Evolutionary conservation across 2,797 vertebrate species (phyloP).

Genomic region (Gymnothorax reevesii): DNA sequence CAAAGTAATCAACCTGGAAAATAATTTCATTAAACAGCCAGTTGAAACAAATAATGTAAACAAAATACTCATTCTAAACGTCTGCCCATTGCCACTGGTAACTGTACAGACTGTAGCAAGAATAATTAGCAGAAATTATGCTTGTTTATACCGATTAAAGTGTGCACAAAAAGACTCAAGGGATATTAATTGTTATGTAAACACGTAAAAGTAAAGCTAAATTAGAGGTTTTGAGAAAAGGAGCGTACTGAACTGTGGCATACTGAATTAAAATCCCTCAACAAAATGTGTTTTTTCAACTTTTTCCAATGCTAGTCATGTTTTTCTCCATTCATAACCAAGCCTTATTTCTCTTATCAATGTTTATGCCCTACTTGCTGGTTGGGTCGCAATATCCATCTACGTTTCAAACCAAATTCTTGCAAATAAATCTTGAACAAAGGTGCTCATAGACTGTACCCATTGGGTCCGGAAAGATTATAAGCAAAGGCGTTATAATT

Average conservation of each 20-base stretch:
- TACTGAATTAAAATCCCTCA: background rate
- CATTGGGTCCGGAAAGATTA: background rate
- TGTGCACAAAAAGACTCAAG: background rate
- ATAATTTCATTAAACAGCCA: background rate
- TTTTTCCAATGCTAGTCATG: background rate
- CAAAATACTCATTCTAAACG: background rate
- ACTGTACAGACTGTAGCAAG: background rate
- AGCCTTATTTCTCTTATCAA: background rate
- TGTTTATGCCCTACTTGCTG: background rate
- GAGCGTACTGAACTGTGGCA: background rate
- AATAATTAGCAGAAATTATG: background rate
- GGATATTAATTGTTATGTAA: background rate
- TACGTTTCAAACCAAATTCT: background rate
- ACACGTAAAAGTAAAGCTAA: background rate
- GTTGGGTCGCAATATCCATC: background rate
- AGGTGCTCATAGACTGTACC: no score
- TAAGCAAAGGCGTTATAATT: background rate
- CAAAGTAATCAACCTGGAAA: conserved; percentile 10
- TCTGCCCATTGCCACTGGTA: background rate
- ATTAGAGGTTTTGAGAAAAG: background rate
- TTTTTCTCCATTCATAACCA: background rate
- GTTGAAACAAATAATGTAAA: conserved; percentile 4
- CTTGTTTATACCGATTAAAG: background rate
- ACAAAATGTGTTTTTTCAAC: background rate
- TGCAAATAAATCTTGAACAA: no score